Base-by-base conservation (phyloP, 2,797 vertebrate species). In the Liparis tanakae region DNA sequence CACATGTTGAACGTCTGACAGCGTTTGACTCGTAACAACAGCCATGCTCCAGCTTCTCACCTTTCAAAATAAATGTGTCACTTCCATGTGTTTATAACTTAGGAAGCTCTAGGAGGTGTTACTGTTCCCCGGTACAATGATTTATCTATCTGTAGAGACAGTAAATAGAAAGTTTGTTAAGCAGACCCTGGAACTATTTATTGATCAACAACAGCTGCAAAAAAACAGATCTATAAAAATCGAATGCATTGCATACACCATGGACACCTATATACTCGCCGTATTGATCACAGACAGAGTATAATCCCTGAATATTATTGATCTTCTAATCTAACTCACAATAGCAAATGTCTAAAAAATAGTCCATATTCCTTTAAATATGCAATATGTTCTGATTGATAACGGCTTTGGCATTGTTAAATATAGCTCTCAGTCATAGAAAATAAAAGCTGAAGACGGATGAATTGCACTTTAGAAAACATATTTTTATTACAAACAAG, bases 361-460 rank as follows among this genome's bases (percentile, higher is more conserved):
- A 3, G 51, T 67, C 5, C 22, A 34, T 9, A 56, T 65, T 9
- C 3, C 6, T 37, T 67, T 50, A 64, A 34, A 70, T 76, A 34
- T 36, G 55, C 1, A 37, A 64, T 44, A 36, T 54, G 5, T 65
- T 66, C 37, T 54, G 9, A 71, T 2, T 51, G 51, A 46, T 12
- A n/a, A 51, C 0, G 43, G 25, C 15, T 33, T 51, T 25, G 34
- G 14, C 39, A 3, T 55, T 63, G 25, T 54, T 59, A 22, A 37
- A 51, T 25, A 25, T n/a, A 57, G 13, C 7, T 58, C 51, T 58
- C 51, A n/a, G 12, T 34, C 7, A 55, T 43, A 30, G 53, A 46
- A 55, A 70, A 76, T 72, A 62, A 50, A 65, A 51, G 68, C 72
- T 70, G 77, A 85, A 65, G 14, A 64, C 37, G 36, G 30, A 51